Evolutionary conservation across 2,113 vertebrate genomes (phyloP), one percentile per base, ranked within the genome.

Genomic region (Centropus unirufus): DNA sequence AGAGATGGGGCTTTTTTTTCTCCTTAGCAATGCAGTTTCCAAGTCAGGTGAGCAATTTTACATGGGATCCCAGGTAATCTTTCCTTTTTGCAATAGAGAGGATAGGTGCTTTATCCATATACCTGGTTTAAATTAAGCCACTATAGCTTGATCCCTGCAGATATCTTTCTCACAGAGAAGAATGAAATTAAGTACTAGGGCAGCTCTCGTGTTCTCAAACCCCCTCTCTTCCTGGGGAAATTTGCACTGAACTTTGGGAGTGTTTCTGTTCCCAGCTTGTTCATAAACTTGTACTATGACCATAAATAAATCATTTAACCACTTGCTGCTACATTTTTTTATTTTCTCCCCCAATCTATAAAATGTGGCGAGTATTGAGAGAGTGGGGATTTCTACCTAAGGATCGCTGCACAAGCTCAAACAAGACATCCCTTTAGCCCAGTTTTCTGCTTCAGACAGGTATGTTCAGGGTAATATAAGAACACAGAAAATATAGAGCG

Each of bases 181-280:
- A 63, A 73, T 44, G 18, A 47, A 83, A 30, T 58, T 46, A 87
- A 83, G 46, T 68, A 89, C 78, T 34, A 63, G 61, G 17, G 49
- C 36, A 75, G 10, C 54, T 87, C 87, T 22, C 30, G n/a, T 85
- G 3, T 72, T 89, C 30, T 54, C 5, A 2, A 64, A 10, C 61
- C 91, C 62, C 61, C 10, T 49, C 16, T 93, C 63, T 83, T 91
- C 76, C 62, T 85, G 89, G 40, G 17, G 59, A 87, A 91, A 26
- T 12, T 84, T 77, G 70, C 81, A 54, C 54, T 64, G 54, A 32
- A 32, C 67, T 92, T 79, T 46, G 40, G 49, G 57, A 92, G 46
- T 87, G 83, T 84, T 96, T 78, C 26, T n/a, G 19, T 94, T 96
- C 90, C 66, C 81, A 87, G 24, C 70, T 91, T 92, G 61, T 90